A percentile compares a stretch with the other conserved stretches of the same genome.
Conservation (phyloP, 2,888 invertebrate species). For the Leucoma salicis region DNA sequence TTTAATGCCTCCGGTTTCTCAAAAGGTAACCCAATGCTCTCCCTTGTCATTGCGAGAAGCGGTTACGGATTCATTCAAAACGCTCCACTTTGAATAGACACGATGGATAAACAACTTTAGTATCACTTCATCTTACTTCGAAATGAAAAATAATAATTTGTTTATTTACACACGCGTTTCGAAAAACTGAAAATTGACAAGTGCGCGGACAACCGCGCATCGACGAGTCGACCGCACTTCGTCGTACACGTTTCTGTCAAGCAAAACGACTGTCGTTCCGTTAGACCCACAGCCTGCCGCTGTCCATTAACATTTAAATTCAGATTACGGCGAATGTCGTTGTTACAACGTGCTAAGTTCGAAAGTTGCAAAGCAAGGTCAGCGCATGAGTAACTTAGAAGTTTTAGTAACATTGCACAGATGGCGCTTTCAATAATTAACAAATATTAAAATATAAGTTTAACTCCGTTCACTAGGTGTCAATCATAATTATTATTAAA, state of each 20-base stretch:
- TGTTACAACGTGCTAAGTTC: conserved; percentile 68
- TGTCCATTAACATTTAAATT: conserved; percentile 76
- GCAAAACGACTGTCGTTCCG: conserved; percentile 32
- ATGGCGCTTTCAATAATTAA: conserved; percentile 43
- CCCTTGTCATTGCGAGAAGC: conserved; percentile 81
- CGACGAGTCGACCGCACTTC: conserved; percentile 82
- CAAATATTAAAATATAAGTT: background rate
- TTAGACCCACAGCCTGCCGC: conserved; percentile 47
- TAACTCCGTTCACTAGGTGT: background rate
- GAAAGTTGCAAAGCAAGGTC: conserved; percentile 73
- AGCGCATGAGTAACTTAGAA: conserved; percentile 47
- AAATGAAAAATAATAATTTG: conserved; percentile 75
- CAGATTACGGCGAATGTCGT: conserved; percentile 61
- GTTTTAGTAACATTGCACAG: conserved; percentile 33
- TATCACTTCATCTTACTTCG: conserved; percentile 72
- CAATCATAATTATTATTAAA: too few species aligned
- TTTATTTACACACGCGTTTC: conserved; percentile 80
- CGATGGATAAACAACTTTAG: conserved; percentile 71
- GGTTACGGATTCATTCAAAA: conserved; percentile 72
- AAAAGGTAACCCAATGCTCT: conserved; percentile 79
- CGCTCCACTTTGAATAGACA: conserved; percentile 70
- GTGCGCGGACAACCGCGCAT: conserved; percentile 77
- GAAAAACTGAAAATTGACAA: conserved; percentile 74
- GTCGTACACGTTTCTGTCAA: conserved; percentile 80
- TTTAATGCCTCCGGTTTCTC: conserved; percentile 80